Evolutionary conservation across 2,888 invertebrate species (phyloP).

Genomic region (Scaptomyza reducta): DNA sequence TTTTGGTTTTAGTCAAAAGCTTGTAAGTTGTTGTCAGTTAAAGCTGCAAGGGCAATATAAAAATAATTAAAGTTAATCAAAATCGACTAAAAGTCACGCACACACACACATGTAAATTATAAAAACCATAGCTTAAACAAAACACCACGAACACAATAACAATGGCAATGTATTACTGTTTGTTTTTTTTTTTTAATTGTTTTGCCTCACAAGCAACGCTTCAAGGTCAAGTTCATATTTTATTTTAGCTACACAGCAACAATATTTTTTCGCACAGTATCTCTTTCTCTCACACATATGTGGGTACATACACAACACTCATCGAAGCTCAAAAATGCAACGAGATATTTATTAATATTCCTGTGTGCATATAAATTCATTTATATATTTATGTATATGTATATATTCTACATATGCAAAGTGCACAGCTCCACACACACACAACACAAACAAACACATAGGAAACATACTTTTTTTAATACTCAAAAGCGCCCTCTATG

Average conservation of each 20-base stretch:
- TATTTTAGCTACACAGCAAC: conserved; percentile 42
- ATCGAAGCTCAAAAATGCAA: conserved; percentile 21
- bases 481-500: conserved; percentile 47
- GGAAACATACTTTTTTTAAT: conserved; percentile 29
- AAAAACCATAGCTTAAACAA: conserved; percentile 8
- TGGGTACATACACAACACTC: conserved; percentile 20
- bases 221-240: conserved; percentile 78
- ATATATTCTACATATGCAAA: conserved; percentile 38
- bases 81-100: not conserved
- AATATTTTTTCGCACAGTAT: conserved; percentile 22
- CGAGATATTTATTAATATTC: conserved; percentile 33
- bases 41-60: conserved; percentile 39
- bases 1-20: conserved; percentile 54
- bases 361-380: conserved; percentile 26
- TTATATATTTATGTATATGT: conserved; percentile 5
- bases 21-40: conserved; percentile 55
- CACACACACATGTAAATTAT: not conserved
- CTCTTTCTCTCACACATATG: conserved; percentile 34
- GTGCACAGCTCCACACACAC: conserved; percentile 29
- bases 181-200: conserved; percentile 58
- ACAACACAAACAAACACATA: not conserved
- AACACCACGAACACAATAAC: conserved; percentile 17
- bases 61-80: conserved; percentile 36
- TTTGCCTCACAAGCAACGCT: conserved; percentile 43
- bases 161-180: conserved; percentile 47